These are phyloP conservation scores for Varanus komodoensis DNA, from an alignment of 2,113 vertebrate species.

Conservation along the genomic window DNA sequence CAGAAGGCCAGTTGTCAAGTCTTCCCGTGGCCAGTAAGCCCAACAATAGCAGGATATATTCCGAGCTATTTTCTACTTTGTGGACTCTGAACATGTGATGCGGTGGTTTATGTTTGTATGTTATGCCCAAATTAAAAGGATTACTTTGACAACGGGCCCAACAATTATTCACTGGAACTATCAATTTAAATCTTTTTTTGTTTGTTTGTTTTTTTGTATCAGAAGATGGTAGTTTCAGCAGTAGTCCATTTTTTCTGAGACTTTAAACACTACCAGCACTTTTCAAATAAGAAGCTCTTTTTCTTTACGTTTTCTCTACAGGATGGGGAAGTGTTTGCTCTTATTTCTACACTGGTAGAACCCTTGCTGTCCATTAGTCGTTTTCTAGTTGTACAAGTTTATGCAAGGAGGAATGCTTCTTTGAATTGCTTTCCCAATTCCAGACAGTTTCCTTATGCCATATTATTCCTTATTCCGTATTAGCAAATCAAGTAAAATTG, in stretches of 20 bases:
- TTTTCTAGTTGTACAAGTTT: background rate
- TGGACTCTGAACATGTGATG: background rate
- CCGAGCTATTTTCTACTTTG: background rate
- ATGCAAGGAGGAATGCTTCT: background rate
- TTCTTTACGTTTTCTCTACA: background rate
- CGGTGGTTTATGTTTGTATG: background rate
- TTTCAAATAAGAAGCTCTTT: background rate
- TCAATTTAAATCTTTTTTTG: background rate
- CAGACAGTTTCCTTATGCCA: background rate
- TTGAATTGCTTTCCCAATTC: background rate
- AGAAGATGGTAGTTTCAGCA: background rate
- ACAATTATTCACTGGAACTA: background rate
- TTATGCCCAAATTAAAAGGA: background rate
- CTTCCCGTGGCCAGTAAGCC: background rate
- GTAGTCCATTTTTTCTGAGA: background rate
- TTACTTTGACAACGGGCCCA: background rate
- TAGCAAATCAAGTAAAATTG: background rate
- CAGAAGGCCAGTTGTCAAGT: background rate
- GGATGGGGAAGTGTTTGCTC: background rate
- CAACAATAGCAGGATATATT: background rate
- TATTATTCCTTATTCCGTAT: background rate
- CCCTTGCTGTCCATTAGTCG: background rate
- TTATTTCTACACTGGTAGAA: background rate
- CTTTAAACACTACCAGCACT: background rate
- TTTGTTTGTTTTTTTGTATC: too few species aligned